Conservation (phyloP, 2,888 invertebrate species). For the Cephus nigrinus region DNA sequence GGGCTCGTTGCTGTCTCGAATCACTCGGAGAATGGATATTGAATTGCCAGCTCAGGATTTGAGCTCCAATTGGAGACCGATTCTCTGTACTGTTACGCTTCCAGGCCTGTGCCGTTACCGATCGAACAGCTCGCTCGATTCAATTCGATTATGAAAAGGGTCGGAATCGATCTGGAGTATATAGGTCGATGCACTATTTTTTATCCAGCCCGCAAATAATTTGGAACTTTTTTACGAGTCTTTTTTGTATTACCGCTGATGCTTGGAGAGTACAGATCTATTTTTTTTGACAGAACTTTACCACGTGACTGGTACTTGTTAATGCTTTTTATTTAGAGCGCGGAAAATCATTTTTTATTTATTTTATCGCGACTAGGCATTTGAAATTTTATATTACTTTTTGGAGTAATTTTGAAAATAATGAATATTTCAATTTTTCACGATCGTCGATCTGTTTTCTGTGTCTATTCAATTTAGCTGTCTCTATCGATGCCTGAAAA, state of each 20-base stretch:
- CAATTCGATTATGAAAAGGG: background rate
- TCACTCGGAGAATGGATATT: conserved; percentile 48
- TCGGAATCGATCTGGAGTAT: background rate
- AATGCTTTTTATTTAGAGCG: background rate
- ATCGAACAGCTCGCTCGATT: conserved; percentile 2
- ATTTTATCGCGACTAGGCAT: background rate
- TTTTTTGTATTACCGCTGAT: background rate
- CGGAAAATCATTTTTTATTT: background rate
- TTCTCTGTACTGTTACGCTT: background rate
- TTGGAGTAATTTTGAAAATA: background rate
- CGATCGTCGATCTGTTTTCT: background rate
- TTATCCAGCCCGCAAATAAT: background rate
- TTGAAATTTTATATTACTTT: background rate
- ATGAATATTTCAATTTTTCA: background rate
- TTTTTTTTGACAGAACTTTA: background rate
- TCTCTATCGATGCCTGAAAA: background rate
- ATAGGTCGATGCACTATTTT: background rate
- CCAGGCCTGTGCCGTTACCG: background rate
- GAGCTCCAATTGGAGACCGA: conserved; percentile 28
- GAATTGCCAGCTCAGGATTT: conserved; percentile 45
- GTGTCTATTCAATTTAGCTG: background rate
- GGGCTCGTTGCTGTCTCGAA: conserved; percentile 40
- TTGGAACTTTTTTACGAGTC: background rate
- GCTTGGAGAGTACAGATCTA: background rate
- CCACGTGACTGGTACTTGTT: background rate